Conservation (phyloP, 2,797 vertebrate species). For the Coilia nasus region DNA sequence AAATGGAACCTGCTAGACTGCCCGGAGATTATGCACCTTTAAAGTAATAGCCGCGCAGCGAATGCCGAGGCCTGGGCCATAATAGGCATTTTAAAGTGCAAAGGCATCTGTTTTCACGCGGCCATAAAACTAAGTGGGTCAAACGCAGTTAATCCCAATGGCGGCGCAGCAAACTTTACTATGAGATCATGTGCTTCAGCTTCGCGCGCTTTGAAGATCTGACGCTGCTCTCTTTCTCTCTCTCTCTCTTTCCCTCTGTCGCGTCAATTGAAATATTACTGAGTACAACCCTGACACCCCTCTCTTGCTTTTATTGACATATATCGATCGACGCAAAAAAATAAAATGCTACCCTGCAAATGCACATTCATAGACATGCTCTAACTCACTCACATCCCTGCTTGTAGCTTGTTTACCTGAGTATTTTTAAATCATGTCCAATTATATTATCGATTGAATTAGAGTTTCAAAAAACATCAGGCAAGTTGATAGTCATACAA, state of each 20-base stretch:
- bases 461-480: background rate
- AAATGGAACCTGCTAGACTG: constrained; percentile 32
- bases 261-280: constrained; percentile 36
- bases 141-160: constrained; percentile 60
- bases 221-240: background rate
- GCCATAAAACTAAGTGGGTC: constrained; percentile 60
- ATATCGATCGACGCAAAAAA: background rate
- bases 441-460: constrained; percentile 40
- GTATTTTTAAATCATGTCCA: constrained; percentile 25
- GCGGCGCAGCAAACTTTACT: constrained; percentile 56
- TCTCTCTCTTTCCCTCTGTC: background rate
- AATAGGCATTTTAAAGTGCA: constrained; percentile 53
- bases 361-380: too few species aligned
- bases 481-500: background rate
- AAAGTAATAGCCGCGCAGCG: constrained; percentile 44
- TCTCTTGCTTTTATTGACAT: background rate
- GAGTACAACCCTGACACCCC: background rate
- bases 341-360: constrained; percentile 18
- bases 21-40: constrained; percentile 42
- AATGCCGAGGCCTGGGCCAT: constrained; percentile 40
- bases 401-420: constrained; percentile 5
- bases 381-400: background rate
- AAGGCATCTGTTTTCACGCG: constrained; percentile 55
- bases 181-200: constrained; percentile 49
- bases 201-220: constrained; percentile 52